phyloP scores from a whole-genome alignment of 1,140 invertebrate genomes.

The Euwallacea fornicatus region DNA sequence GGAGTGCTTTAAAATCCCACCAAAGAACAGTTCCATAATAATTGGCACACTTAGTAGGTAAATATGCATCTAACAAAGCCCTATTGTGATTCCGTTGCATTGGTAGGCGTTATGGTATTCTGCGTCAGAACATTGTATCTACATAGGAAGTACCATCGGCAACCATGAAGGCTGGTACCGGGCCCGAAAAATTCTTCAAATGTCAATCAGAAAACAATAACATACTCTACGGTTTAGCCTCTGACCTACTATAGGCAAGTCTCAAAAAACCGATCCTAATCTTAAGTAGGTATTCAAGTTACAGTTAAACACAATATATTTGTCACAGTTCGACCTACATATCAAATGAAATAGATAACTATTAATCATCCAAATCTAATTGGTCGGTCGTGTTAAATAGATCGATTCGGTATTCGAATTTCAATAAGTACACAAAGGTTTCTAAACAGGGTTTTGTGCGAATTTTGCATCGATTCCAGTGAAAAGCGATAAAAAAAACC shows the following conservation, averaged over 20 bases:
- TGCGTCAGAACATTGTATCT: too few species aligned
- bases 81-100: too few species aligned
- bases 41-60: too few species aligned
- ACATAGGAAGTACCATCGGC: too few species aligned
- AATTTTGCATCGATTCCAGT: too few species aligned
- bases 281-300: conserved; percentile 18
- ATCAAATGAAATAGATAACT: conserved; percentile 40
- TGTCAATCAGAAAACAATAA: conserved; percentile 11
- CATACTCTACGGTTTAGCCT: conserved; percentile 7
- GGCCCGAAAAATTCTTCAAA: background rate
- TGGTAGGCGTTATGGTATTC: too few species aligned
- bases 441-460: too few species aligned
- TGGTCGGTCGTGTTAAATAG: conserved; percentile 34
- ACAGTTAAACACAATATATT: conserved; percentile 30
- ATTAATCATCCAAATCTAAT: conserved; percentile 41
- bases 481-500: too few species aligned
- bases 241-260: conserved; percentile 14
- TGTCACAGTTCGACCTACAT: conserved; percentile 36
- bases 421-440: background rate
- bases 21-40: too few species aligned
- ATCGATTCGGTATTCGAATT: conserved; percentile 24
- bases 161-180: too few species aligned
- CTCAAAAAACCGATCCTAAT: conserved; percentile 20
- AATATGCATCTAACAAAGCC: too few species aligned
- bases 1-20: too few species aligned